Evolutionary conservation across 1,140 invertebrate genomes (phyloP), one percentile per base, ranked within the genome.

Genomic region (Idris sp.): DNA sequence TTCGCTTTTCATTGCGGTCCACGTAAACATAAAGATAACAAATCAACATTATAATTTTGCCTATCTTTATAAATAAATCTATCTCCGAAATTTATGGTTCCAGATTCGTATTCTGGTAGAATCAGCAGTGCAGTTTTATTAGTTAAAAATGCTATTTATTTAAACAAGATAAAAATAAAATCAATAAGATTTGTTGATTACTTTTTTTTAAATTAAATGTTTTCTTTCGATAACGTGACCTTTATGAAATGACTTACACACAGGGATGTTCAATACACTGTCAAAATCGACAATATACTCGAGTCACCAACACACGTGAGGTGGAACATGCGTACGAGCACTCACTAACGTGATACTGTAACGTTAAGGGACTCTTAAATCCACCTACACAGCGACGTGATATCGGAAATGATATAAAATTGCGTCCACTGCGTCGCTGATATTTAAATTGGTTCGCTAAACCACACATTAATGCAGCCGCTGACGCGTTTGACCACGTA

Each of bases 321-420:
- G 16, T 28, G 19, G 18, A 19, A 48, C n/a, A 22, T 44, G 36
- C 58, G 54, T 33, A 38, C 49, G 69, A 73, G 30, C 18, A 35
- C 43, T 59, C 61, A 59, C 56, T 30, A 68, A 74, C 62, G 65
- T 31, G 43, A 53, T 25, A 61, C 31, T 26, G 43, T 64, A 35
- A 77, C 31, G 69, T 73, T 71, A 73, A 76, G 65, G 68, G 76
- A 80, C 79, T 80, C 81, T 84, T 82, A 84, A 85, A 82, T 82
- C 77, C 81, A 85, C 82, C 83, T 82, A 86, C 79, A 83, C 84
- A 81, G 54, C 40, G 38, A 77, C 78, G 79, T 80, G 81, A 83
- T 86, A 87, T 87, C 85, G 86, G 84, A 86, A 87, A 87, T 86
- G 82, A 86, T 86, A 86, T 86, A 87, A 87, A 86, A 88, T 88